Base-by-base conservation (phyloP, 2,113 vertebrate species). In the Pteruthius melanotis region DNA sequence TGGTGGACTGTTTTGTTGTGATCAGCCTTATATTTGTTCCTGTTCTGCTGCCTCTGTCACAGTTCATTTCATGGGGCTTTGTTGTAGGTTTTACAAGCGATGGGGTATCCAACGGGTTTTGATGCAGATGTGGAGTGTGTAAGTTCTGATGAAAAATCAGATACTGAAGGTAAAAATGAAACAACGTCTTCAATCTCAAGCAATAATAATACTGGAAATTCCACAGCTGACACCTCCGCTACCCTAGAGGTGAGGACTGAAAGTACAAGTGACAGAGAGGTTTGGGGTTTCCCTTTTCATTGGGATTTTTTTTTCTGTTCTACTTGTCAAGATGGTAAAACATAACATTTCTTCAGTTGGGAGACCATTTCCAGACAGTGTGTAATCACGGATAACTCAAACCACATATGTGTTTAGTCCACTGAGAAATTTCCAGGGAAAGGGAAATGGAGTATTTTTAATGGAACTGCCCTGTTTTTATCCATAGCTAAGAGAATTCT, bases 61-160 rank as follows among this genome's bases (percentile, higher is more conserved):
- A 85, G 80, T 49, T 93, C 18, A 35, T 50, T 90, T 93, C 50
- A 45, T 65, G 56, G 95, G 42, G 68, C 91, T 96, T 33, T 95
- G 26, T 79, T 92, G 42, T 80, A 99, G 99, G 99, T 99, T 91
- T 98, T 99, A 89, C 99, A 99, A 97, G 99, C 99, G 0, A 99
- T 99, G 99, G 99, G 99, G 31, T 99, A 99, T 95, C 99, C 99
- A 39, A 99, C 99, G 24, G 99, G 99, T 74, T 99, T 99, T 52
- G 99, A 99, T 97, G 98, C 99, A 42, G 99, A 99, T 96, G 98
- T 98, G 97, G 99, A 99, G 96, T 99, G 99, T 95, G 98, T 99
- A 97, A 99, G 99, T 96, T 99, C 99, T 37, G 99, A 99, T 57
- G 99, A 99, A 98, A 99, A 99, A 97, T 99, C 99, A 13, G 99